A percentile compares a stretch with the other conserved stretches of the same genome.
Evolutionary conservation across 2,113 vertebrate genomes (phyloP).

Genomic region (Chionomys nivalis): DNA sequence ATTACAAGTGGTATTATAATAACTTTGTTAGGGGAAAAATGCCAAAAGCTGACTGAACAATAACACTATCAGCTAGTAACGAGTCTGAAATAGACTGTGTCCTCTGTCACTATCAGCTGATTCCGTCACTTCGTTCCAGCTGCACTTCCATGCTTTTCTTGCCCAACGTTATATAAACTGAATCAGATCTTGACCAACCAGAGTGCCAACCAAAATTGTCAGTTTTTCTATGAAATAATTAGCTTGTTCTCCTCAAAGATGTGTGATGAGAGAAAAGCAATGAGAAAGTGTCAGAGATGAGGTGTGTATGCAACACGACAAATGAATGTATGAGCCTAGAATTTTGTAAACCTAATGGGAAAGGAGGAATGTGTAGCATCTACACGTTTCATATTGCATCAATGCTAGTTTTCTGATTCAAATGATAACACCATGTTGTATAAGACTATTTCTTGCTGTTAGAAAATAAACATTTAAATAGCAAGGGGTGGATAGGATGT

Average conservation of each 20-base stretch:
- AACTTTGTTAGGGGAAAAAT: not conserved
- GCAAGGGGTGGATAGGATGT: not conserved
- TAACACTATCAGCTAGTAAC: not conserved
- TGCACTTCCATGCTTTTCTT: not conserved
- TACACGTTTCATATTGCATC: not conserved
- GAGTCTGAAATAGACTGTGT: not conserved
- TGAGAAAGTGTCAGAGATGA: not conserved
- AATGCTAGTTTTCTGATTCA: slow-evolving; percentile 10
- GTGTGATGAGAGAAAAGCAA: not conserved
- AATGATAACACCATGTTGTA: not conserved
- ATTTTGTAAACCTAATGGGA: not conserved
- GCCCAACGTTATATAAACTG: not conserved
- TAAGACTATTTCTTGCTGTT: not conserved
- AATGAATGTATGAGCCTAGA: not conserved
- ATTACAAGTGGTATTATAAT: not conserved
- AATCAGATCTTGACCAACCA: not conserved
- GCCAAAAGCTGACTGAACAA: not conserved
- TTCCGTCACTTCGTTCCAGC: fast-evolving
- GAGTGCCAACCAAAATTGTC: not conserved
- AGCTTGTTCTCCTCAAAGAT: not conserved
- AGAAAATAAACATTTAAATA: not conserved
- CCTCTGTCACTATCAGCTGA: not conserved
- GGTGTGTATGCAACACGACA: not conserved
- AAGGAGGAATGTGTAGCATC: not conserved
- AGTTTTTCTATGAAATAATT: not conserved